Conservation (phyloP, 1,140 invertebrate genomes). For the Drosophila suzukii region DNA sequence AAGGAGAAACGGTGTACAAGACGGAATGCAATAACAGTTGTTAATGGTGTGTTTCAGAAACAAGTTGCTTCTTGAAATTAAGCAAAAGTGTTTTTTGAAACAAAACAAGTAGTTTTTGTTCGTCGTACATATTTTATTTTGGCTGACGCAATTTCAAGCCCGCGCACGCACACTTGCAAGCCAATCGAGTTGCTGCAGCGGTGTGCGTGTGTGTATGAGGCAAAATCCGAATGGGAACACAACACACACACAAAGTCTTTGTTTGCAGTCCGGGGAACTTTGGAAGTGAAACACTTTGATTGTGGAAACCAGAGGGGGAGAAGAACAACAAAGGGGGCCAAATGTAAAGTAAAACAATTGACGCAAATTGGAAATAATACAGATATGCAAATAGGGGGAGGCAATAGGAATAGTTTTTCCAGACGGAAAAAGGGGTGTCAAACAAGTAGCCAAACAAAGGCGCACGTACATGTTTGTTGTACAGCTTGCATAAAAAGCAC, state of each 20-base stretch:
- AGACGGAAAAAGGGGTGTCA: not conserved
- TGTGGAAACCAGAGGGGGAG: constrained; percentile 25
- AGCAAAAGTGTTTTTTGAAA: constrained; percentile 30
- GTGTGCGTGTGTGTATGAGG: constrained; percentile 56
- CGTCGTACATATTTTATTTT: constrained; percentile 46
- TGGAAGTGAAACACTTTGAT: constrained; percentile 53
- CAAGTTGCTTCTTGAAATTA: constrained; percentile 40
- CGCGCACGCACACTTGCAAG: constrained; percentile 34
- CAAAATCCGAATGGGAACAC: constrained; percentile 76
- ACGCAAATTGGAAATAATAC: constrained; percentile 41
- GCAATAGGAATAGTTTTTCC: constrained; percentile 4
- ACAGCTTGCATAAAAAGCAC: constrained; percentile 62
- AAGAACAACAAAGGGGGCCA: constrained; percentile 20
- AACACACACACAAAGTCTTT: constrained; percentile 62
- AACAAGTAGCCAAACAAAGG: constrained; percentile 37
- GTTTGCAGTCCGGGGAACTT: constrained; percentile 56
- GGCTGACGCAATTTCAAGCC: constrained; percentile 78
- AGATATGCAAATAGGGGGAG: constrained; percentile 24
- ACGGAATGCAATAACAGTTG: constrained; percentile 28
- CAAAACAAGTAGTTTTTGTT: constrained; percentile 23
- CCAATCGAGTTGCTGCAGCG: constrained; percentile 4
- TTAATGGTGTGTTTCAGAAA: constrained; percentile 38
- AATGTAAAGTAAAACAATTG: constrained; percentile 45
- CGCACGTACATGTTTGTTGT: constrained; percentile 12
- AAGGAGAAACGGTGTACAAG: constrained; percentile 10